Base-by-base conservation (phyloP, 2,888 invertebrate species). In the Congeria kusceri region DNA sequence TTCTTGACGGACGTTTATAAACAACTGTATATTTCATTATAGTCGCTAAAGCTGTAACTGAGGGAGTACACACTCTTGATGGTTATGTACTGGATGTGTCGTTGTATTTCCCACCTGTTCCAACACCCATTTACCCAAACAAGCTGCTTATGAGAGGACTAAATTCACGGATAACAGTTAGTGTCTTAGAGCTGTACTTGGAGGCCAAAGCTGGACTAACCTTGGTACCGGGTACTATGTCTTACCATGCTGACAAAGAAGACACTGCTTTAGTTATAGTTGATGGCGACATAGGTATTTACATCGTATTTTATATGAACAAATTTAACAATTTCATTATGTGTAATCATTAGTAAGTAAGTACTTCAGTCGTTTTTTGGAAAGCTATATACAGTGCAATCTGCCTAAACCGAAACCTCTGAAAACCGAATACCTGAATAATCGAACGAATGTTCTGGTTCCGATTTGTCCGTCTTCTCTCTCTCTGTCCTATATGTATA, bases 61-160 rank as follows among this genome's bases (percentile, higher is more conserved):
- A 44, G 7, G 46, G 70, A 67, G 11, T 72, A 23, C 46, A 44
- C 18, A 23, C 9, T 11, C 29, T 77, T 3, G 64, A 77, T 2
- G 63, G 58, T 11, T 4, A 15, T 58, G 23, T 44, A 23, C 28
- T 78, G 23, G 13, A 27, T 13, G 69, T 66, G 23, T 49, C 53
- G 9, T 32, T 78, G 15, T 65, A 69, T 27, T 23, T 29, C 15
- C 78, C 77, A 9, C 77, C 72, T 18, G 58, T 62, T 46, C 77
- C 78, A 4, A 39, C 59, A 5, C 78, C 73, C n/a, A 44, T 25
- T 44, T 78, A 78, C 23, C 32, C 47, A 23, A 47, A 79, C 46
- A 70, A 71, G 46, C 11, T 79, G 9, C 56, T 80, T 3, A 65
- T 80, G 29, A 72, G 65, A 62, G 69, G 80, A 15, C 49, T 71